Conservation (phyloP, 2,888 invertebrate genomes). For the Odontocolon sp. region DNA sequence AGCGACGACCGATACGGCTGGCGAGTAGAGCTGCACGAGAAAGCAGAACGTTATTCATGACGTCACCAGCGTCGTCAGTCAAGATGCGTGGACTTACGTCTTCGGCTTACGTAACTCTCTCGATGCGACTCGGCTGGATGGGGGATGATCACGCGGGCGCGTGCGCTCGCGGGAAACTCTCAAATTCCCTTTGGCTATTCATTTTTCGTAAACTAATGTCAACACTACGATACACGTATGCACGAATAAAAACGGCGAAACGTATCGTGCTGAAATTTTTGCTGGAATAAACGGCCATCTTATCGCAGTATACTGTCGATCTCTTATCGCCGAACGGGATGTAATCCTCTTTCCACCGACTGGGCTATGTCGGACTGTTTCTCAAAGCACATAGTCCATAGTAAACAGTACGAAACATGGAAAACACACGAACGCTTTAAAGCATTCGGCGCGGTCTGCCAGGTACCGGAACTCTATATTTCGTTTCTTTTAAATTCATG, state of each 20-base stretch:
- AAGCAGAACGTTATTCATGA: slow-evolving; percentile 28
- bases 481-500: background rate
- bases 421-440: background rate
- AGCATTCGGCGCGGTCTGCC: background rate
- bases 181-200: background rate
- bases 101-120: slow-evolving; percentile 17
- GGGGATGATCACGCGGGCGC: background rate
- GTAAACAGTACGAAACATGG: background rate
- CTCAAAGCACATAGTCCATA: background rate
- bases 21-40: slow-evolving; percentile 10
- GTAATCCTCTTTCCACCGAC: slow-evolving; percentile 10
- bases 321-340: slow-evolving; percentile 26
- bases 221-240: background rate
- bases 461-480: background rate
- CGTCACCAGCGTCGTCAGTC: slow-evolving; percentile 27
- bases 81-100: slow-evolving; percentile 33
- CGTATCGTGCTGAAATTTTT: background rate
- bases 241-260: slow-evolving; percentile 1
- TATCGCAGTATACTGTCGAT: slow-evolving; percentile 24
- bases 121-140: background rate
- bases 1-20: background rate
- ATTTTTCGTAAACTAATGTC: background rate
- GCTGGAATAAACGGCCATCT: background rate
- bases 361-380: background rate
- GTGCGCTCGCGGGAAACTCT: background rate